A percentile compares a stretch with the other conserved stretches of the same genome.
Evolutionary conservation across 2,797 vertebrate species (phyloP).

Genomic region (Hybognathus amarus): DNA sequence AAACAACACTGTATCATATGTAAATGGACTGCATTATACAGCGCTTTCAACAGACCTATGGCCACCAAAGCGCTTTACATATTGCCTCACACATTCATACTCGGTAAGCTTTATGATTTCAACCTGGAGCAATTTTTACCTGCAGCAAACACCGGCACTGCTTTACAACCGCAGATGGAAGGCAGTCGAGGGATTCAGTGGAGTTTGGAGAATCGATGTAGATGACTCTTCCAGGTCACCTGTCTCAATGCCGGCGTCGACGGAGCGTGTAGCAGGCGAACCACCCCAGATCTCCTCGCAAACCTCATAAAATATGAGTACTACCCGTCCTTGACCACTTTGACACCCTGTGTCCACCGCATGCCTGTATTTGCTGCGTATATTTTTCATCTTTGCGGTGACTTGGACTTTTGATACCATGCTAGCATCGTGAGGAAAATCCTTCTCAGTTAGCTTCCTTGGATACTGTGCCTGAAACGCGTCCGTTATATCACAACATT

Average conservation of each 20-base stretch:
- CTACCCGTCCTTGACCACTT: slow-evolving; percentile 32
- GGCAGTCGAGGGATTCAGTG: slow-evolving; percentile 10
- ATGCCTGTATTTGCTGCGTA: slow-evolving; percentile 35
- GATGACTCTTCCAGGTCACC: not conserved
- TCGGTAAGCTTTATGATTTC: not conserved
- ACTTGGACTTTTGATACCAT: not conserved
- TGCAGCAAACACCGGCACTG: not conserved
- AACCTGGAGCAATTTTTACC: not conserved
- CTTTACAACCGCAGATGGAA: not conserved
- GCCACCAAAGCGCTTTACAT: too few species aligned
- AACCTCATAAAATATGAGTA: slow-evolving; percentile 36
- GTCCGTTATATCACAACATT: not conserved
- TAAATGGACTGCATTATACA: too few species aligned
- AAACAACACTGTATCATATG: too few species aligned
- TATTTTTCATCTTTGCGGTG: slow-evolving; percentile 12
- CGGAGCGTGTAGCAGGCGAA: slow-evolving; percentile 22
- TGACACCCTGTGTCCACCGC: slow-evolving; percentile 16
- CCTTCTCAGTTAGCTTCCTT: not conserved
- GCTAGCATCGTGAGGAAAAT: not conserved
- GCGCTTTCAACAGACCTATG: too few species aligned
- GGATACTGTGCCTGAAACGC: slow-evolving; percentile 7
- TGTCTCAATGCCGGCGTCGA: not conserved
- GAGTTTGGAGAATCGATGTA: slow-evolving; percentile 1
- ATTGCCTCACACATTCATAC: too few species aligned
- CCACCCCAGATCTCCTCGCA: slow-evolving; percentile 51